Percentiles rank a stretch among this genome's conserved stretches.
Conservation (phyloP, 2,888 invertebrate genomes). For the Archips xylosteana region DNA sequence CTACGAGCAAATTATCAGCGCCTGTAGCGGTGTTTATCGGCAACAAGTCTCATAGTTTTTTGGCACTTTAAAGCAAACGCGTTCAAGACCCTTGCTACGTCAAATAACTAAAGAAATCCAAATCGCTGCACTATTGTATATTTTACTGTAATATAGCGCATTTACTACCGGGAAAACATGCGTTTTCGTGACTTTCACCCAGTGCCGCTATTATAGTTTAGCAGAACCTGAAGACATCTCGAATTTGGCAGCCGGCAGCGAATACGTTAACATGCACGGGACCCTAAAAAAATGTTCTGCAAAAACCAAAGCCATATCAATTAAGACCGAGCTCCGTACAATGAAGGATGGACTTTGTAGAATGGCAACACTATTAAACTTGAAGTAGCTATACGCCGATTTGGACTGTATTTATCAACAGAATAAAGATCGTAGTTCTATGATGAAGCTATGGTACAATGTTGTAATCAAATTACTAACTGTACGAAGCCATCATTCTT, state of each 20-base stretch:
- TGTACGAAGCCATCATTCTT: slow-evolving; percentile 22
- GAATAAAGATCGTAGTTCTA: slow-evolving; percentile 1
- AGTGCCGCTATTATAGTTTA: too few species aligned
- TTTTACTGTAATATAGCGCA: too few species aligned
- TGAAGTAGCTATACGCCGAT: background rate
- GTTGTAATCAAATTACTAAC: slow-evolving; percentile 27
- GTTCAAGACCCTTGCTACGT: too few species aligned
- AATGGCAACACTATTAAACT: slow-evolving; percentile 18
- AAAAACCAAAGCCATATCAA: slow-evolving; percentile 64
- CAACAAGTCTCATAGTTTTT: too few species aligned
- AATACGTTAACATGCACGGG: slow-evolving; percentile 1
- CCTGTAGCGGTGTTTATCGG: too few species aligned
- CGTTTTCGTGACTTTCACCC: too few species aligned
- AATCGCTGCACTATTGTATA: background rate
- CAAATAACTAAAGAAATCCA: too few species aligned
- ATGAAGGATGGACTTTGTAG: slow-evolving; percentile 49
- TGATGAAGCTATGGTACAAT: background rate
- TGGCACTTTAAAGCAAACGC: too few species aligned
- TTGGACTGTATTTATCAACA: background rate
- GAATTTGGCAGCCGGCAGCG: too few species aligned
- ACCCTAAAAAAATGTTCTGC: slow-evolving; percentile 34
- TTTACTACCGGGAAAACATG: too few species aligned
- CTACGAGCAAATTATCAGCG: too few species aligned
- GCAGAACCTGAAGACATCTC: too few species aligned
- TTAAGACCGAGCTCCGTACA: slow-evolving; percentile 54